Evolutionary conservation across 1,140 invertebrate species (phyloP).

Genomic region (Lasioglossum baleicum): DNA sequence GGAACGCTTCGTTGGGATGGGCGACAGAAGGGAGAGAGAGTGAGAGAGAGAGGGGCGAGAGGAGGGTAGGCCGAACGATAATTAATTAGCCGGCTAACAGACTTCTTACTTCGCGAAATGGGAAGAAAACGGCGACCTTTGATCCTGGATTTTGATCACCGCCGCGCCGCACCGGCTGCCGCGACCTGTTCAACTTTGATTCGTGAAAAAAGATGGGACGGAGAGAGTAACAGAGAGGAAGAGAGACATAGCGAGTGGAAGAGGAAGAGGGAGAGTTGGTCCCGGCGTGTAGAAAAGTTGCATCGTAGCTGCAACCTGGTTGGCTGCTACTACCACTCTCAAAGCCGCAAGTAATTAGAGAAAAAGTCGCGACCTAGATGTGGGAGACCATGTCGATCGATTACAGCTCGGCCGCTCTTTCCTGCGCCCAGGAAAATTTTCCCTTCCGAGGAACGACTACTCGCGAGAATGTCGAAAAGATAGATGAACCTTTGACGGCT

Average conservation of each 20-base stretch:
- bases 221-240: background rate
- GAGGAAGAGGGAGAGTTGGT: background rate
- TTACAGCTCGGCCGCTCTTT: constrained; percentile 24
- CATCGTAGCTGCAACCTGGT: constrained; percentile 29
- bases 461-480: constrained; percentile 48
- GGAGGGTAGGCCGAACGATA: constrained; percentile 43
- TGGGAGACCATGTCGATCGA: constrained; percentile 55
- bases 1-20: background rate
- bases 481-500: constrained; percentile 34
- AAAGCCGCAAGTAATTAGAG: constrained; percentile 60
- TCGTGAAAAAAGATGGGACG: constrained; percentile 9
- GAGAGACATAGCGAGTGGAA: no score
- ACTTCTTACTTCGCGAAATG: constrained; percentile 44
- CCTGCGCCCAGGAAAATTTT: constrained; percentile 37
- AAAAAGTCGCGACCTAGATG: constrained; percentile 64
- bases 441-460: constrained; percentile 29
- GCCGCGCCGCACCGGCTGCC: constrained; percentile 6
- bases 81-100: constrained; percentile 58
- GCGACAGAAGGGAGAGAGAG: no score
- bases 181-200: constrained; percentile 34
- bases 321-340: constrained; percentile 29
- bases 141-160: constrained; percentile 58
- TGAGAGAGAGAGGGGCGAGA: no score
- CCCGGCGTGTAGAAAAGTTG: constrained; percentile 28
- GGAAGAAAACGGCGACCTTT: constrained; percentile 52